A percentile compares a stretch with the other conserved stretches of the same genome.
phyloP scores from a whole-genome alignment of 2,113 vertebrate genomes.

The Halcyon senegalensis region DNA sequence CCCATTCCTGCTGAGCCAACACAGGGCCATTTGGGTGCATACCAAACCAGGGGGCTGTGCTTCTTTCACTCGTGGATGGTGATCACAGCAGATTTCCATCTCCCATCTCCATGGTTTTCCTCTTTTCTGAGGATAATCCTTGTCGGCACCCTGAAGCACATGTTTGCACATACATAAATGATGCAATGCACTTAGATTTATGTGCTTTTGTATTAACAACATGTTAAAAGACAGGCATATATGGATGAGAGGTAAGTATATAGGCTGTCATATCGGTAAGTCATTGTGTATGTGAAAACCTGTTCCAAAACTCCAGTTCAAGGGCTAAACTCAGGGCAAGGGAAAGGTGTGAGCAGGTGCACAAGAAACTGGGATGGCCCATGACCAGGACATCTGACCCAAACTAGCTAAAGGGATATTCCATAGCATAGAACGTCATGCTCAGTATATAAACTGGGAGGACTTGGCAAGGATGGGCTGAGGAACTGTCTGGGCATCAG shows the following conservation, averaged over 20 bases:
- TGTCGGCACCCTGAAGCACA: neutral
- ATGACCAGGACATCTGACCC: neutral
- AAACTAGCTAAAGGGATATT: neutral
- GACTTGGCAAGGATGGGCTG: neutral
- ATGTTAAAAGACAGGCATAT: neutral
- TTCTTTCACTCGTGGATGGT: neutral
- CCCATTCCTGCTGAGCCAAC: neutral
- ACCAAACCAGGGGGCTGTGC: neutral
- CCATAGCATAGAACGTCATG: neutral
- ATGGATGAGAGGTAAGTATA: neutral
- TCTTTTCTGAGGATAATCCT: neutral
- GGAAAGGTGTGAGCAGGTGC: neutral
- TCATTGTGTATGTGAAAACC: neutral
- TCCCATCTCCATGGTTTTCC: neutral
- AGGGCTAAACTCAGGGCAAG: neutral
- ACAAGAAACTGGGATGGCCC: neutral
- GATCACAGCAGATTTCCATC: neutral
- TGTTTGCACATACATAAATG: neutral
- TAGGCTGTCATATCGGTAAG: neutral
- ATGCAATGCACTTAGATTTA: neutral
- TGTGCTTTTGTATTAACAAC: neutral
- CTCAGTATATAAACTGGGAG: neutral
- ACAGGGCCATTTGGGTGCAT: fast-evolving
- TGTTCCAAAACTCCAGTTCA: neutral
- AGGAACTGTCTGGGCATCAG: too few species aligned